These are phyloP conservation scores for Leptopilina drosophilae DNA, from an alignment of 2,888 invertebrate genomes.

Conservation along the genomic window DNA sequence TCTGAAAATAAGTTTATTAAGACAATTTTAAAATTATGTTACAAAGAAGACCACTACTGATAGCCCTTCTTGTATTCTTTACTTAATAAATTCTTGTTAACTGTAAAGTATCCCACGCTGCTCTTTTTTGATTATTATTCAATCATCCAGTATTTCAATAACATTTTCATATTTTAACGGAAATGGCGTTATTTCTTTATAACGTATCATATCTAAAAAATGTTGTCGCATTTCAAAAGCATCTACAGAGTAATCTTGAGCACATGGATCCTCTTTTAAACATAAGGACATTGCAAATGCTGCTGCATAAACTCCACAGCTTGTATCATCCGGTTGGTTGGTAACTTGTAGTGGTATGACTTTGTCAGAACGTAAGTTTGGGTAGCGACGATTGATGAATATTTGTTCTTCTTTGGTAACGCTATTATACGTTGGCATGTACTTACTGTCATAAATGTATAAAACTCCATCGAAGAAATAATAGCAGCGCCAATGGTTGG, in stretches of 20 bases:
- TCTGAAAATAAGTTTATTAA: too few species aligned
- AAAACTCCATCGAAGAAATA: constrained; percentile 46
- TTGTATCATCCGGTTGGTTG: too few species aligned
- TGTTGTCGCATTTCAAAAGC: neutral
- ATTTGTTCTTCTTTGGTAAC: neutral
- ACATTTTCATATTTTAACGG: neutral
- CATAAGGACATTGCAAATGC: too few species aligned
- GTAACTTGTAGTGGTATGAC: neutral
- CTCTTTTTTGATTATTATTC: neutral
- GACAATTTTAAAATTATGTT: too few species aligned
- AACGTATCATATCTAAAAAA: neutral
- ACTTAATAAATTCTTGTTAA: too few species aligned
- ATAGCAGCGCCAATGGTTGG: constrained; percentile 53
- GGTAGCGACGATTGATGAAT: neutral
- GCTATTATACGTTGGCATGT: neutral
- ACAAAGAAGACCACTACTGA: too few species aligned
- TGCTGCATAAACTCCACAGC: too few species aligned
- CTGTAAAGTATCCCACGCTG: too few species aligned
- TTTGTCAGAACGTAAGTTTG: neutral
- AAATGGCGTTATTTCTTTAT: neutral
- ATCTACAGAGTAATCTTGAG: neutral
- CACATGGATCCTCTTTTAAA: constrained; percentile 33
- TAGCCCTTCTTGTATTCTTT: too few species aligned
- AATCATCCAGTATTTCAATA: neutral
- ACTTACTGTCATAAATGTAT: neutral